Percentiles rank a stretch among this genome's conserved stretches.
Conservation (phyloP, 1,140 invertebrate species). For the Aphis craccivora region DNA sequence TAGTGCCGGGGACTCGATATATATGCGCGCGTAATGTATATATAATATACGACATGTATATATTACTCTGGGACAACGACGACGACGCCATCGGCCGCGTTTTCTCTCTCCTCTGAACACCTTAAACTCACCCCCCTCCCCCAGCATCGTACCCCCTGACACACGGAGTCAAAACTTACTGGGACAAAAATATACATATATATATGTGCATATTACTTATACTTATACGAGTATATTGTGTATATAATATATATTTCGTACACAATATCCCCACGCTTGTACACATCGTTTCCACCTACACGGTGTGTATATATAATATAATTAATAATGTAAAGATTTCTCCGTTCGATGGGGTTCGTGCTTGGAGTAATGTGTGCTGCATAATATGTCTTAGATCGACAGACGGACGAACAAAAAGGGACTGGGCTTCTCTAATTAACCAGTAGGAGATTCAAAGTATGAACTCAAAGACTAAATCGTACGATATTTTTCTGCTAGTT, state of each 20-base stretch:
- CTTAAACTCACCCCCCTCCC: neutral
- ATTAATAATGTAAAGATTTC: conserved; percentile 48
- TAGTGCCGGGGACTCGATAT: conserved; percentile 55
- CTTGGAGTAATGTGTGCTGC: neutral
- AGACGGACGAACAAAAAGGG: neutral
- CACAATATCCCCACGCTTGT: neutral
- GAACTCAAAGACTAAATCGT: neutral
- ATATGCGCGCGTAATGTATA: neutral
- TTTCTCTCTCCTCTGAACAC: neutral
- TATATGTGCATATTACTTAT: neutral
- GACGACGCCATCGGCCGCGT: conserved; percentile 18
- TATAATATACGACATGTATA: neutral
- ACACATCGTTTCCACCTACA: neutral
- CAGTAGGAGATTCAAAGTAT: conserved; percentile 6
- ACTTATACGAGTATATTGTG: neutral
- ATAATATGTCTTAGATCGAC: neutral
- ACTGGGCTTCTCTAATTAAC: conserved; percentile 18
- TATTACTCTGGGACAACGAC: neutral
- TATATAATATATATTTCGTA: neutral
- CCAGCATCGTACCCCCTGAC: neutral
- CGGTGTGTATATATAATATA: conserved; percentile 25
- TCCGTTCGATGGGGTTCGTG: neutral
- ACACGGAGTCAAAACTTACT: conserved; percentile 14
- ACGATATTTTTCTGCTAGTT: neutral
- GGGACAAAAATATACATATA: neutral